Percentiles rank a stretch among this genome's conserved stretches.
These are phyloP conservation scores for Regulus satrapa DNA, from an alignment of 2,113 vertebrate genomes.

Conservation along the genomic window DNA sequence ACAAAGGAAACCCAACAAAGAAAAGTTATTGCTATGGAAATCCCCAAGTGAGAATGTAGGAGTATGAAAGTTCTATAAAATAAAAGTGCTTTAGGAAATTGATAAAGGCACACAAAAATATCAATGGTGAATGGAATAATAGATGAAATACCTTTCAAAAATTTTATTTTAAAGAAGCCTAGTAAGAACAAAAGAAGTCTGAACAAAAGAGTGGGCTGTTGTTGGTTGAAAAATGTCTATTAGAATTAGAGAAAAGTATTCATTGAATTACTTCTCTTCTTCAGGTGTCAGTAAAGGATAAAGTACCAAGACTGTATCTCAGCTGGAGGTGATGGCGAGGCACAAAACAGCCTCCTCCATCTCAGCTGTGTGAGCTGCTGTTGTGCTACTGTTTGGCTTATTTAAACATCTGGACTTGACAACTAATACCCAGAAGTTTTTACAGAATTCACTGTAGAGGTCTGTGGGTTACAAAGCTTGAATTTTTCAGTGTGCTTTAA, in stretches of 20 bases:
- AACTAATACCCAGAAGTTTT: not conserved
- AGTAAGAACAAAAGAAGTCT: not conserved
- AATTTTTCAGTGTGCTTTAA: conserved; percentile 1
- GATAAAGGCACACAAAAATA: not conserved
- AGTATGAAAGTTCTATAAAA: not conserved
- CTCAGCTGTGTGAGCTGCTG: not conserved
- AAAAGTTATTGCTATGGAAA: not conserved
- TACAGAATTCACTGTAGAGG: not conserved
- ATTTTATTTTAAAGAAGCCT: not conserved
- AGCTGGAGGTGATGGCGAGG: not conserved
- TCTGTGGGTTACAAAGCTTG: not conserved
- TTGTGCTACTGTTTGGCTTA: not conserved
- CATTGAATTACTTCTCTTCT: not conserved
- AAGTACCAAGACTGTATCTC: not conserved
- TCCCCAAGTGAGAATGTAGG: not conserved
- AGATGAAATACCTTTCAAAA: not conserved
- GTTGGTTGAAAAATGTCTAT: not conserved
- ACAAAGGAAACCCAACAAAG: not conserved
- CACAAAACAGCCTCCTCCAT: not conserved
- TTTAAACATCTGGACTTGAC: not conserved
- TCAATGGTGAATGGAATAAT: not conserved
- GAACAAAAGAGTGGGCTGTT: not conserved
- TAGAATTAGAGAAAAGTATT: not conserved
- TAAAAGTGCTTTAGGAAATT: not conserved
- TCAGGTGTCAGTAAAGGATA: not conserved